phyloP scores from a whole-genome alignment of 2,113 vertebrate genomes.

The Malurus elegans region DNA sequence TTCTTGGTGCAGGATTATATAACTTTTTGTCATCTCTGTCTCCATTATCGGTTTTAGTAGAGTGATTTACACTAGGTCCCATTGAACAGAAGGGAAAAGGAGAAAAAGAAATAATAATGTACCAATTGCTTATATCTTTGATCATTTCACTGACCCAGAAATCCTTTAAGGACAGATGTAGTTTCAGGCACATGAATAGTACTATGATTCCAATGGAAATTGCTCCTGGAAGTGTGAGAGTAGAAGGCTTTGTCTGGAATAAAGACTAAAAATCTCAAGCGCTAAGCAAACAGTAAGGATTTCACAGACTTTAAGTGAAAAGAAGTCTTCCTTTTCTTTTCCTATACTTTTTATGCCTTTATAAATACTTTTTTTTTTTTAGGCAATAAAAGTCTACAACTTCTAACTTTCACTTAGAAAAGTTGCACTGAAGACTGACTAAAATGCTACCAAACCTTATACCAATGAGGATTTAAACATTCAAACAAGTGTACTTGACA shows the following conservation, averaged over 20 bases:
- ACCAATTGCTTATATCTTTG: background rate
- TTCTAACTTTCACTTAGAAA: background rate
- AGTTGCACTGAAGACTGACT: background rate
- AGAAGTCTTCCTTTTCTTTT: background rate
- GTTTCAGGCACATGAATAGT: background rate
- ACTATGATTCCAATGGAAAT: background rate
- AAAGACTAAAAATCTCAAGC: background rate
- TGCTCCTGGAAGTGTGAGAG: background rate
- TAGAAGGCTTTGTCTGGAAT: background rate
- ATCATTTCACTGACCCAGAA: background rate
- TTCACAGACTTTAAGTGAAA: background rate
- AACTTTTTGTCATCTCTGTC: background rate
- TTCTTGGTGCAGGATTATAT: background rate
- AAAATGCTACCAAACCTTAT: background rate
- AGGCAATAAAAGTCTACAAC: accelerated
- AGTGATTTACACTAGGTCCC: background rate
- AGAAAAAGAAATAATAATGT: background rate
- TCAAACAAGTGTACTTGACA: accelerated
- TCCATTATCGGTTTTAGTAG: background rate
- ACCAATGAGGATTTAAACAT: background rate
- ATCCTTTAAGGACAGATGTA: background rate
- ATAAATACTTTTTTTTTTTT: background rate
- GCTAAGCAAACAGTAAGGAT: background rate
- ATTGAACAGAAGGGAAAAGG: background rate
- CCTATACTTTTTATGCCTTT: background rate